Conservation (phyloP, 2,888 invertebrate species). For the Oscheius sp. region DNA sequence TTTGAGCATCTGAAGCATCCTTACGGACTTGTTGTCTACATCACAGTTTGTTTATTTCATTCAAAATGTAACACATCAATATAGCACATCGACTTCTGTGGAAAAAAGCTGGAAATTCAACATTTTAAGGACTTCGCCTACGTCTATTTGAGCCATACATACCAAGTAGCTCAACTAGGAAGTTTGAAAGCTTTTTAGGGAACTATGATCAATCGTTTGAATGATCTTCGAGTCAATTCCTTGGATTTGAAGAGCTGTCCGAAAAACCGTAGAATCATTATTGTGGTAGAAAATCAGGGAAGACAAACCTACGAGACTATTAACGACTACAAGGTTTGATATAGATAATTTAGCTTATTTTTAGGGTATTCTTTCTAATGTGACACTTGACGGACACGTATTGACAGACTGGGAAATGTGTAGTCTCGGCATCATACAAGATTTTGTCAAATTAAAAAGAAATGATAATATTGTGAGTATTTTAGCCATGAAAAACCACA, state of each 20-base stretch:
- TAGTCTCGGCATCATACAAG: conserved; percentile 46
- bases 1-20: conserved; percentile 60
- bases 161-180: too few relatives aligned
- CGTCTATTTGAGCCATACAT: conserved; percentile 53
- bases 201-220: conserved; percentile 25
- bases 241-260: background rate
- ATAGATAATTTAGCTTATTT: background rate
- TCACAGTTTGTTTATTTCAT: conserved; percentile 34
- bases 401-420: conserved; percentile 78
- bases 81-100: conserved; percentile 41
- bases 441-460: background rate
- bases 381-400: conserved; percentile 74
- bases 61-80: background rate
- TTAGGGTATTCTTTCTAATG: conserved; percentile 73
- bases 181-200: too few relatives aligned
- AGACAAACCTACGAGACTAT: conserved; percentile 78
- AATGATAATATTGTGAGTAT: background rate
- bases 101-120: conserved; percentile 46
- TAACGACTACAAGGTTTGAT: conserved; percentile 52
- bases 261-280: conserved; percentile 39
- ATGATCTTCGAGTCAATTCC: background rate
- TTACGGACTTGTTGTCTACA: conserved; percentile 59
- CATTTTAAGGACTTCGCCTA: conserved; percentile 57
- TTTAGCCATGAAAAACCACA: background rate
- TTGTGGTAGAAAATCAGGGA: conserved; percentile 82